A percentile compares a stretch with the other conserved stretches of the same genome.
phyloP scores from a whole-genome alignment of 2,113 vertebrate genomes.

The Phrynocephalus versicolor region DNA sequence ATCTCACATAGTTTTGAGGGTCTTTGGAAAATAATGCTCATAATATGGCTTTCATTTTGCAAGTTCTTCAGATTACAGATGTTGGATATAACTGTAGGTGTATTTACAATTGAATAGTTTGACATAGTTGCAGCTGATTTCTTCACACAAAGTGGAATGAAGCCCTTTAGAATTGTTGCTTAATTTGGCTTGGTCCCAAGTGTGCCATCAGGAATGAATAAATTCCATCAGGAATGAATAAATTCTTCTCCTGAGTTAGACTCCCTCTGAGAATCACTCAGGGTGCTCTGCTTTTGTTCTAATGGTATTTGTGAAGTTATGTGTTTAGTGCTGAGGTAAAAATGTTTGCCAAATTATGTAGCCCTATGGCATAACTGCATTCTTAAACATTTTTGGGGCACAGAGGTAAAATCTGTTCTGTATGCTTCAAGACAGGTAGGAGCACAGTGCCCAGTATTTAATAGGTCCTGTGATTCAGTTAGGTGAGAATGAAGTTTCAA shows the following conservation, averaged over 20 bases:
- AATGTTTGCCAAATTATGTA: background rate
- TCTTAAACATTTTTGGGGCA: background rate
- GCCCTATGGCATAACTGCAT: background rate
- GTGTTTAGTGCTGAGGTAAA: background rate
- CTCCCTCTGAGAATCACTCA: background rate
- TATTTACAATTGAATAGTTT: background rate
- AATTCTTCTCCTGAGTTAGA: background rate
- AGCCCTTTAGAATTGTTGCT: background rate
- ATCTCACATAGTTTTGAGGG: background rate
- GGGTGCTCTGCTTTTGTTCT: background rate
- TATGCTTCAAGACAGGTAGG: background rate
- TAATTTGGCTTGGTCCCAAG: background rate
- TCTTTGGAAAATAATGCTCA: background rate
- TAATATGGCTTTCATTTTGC: background rate
- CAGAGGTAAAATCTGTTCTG: background rate
- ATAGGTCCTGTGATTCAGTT: background rate
- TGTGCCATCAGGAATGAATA: background rate
- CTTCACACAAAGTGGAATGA: background rate
- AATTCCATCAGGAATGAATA: background rate
- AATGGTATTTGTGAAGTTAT: background rate
- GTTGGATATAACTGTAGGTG: background rate
- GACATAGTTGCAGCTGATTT: background rate
- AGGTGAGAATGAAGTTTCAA: background rate
- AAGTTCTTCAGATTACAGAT: background rate
- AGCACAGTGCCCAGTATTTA: background rate